Percentiles rank a stretch among this genome's conserved stretches.
Evolutionary conservation across 2,113 vertebrate genomes (phyloP).

Genomic region (Hystrix brachyura): DNA sequence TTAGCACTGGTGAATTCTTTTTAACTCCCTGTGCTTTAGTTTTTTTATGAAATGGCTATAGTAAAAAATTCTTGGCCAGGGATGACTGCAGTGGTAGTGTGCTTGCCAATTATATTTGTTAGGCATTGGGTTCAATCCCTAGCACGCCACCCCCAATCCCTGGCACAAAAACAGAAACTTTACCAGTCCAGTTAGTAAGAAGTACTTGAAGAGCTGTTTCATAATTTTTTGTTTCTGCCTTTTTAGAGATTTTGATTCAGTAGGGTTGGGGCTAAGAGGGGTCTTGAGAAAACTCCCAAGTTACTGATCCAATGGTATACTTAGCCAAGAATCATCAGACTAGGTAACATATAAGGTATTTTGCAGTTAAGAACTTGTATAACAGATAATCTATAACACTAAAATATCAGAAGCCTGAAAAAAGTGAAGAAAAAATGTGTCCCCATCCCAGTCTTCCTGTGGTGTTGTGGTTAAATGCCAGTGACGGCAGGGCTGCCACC

Average conservation of each 20-base stretch:
- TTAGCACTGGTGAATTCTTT: constrained; percentile 5
- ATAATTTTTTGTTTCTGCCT: neutral
- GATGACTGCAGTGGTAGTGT: neutral
- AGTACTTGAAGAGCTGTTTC: constrained; percentile 1
- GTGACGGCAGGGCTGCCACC: neutral
- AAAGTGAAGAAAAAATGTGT: neutral
- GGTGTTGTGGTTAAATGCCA: neutral
- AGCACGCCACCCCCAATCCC: too few relatives aligned
- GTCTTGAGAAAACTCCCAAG: neutral
- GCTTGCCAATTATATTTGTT: neutral
- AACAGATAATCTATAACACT: neutral
- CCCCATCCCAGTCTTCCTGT: neutral
- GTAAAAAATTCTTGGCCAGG: neutral
- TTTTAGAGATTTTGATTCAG: constrained; percentile 10
- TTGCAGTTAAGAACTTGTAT: constrained; percentile 39
- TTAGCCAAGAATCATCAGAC: constrained; percentile 9
- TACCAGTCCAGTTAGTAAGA: neutral
- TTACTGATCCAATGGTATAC: neutral
- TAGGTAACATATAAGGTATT: neutral
- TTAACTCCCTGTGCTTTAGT: neutral
- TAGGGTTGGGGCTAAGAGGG: neutral
- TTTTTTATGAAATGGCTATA: neutral
- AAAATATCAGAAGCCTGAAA: constrained; percentile 39
- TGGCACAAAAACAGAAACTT: neutral
- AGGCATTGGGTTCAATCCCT: neutral